Evolutionary conservation across 1,140 invertebrate genomes (phyloP).

Genomic region (Polyergus mexicanus): DNA sequence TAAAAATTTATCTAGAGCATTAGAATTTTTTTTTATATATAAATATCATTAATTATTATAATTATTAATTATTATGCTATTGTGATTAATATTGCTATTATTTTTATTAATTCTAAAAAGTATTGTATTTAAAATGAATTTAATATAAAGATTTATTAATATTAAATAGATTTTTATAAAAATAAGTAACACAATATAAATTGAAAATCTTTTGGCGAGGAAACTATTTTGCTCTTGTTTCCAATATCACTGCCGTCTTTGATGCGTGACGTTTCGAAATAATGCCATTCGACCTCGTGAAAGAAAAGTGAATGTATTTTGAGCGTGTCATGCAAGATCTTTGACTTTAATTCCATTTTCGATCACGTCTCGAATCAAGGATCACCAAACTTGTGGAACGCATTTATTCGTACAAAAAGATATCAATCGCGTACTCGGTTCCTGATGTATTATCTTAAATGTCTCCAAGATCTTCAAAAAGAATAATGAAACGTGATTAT

Average conservation of each 20-base stretch:
- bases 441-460: slow-evolving; percentile 2
- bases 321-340: slow-evolving; percentile 50
- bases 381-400: neutral
- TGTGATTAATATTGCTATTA: neutral
- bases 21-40: neutral
- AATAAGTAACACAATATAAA: neutral
- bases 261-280: slow-evolving; percentile 74
- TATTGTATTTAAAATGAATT: neutral
- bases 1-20: neutral
- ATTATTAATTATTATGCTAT: neutral
- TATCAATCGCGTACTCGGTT: neutral
- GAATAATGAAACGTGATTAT: neutral
- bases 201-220: slow-evolving; percentile 11
- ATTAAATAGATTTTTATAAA: neutral
- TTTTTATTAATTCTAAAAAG: neutral
- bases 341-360: slow-evolving; percentile 42
- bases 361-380: neutral
- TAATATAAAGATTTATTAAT: neutral
- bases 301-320: slow-evolving; percentile 71
- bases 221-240: slow-evolving; percentile 76
- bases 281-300: slow-evolving; percentile 66
- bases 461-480: neutral
- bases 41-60: neutral
- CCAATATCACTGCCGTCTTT: slow-evolving; percentile 79
- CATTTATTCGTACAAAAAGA: neutral